Base-by-base conservation (phyloP, 2,797 vertebrate species). In the Pachyuromys duprasi region DNA sequence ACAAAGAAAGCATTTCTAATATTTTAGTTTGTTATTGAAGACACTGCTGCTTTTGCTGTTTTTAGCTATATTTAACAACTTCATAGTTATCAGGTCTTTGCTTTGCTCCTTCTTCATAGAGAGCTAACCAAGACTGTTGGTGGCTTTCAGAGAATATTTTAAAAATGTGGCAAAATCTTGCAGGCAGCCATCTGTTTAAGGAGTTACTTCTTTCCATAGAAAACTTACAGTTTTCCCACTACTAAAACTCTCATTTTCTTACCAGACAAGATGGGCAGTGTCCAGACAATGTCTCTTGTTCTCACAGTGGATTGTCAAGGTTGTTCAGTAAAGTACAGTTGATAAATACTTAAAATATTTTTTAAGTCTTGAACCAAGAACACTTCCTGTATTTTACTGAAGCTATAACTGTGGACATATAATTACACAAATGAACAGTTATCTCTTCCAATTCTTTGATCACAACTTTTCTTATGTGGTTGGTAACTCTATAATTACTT, bases 61-160 rank as follows among this genome's bases (percentile, higher is more conserved):
- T 83, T 90, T 31, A 95, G 96, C 90, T 79, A 86, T 22, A 86
- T 13, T 65, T 97, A 92, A 89, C 91, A 74, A 86, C 94, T 65
- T 3, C 14, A 92, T 55, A 96, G 92, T 95, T 69, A 91, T 70
- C n/a, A 39, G 89, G 49, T 91, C 84, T 67, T 72, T 93, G 57
- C 84, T 67, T 72, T 93, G 57, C 36, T 95, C 49, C 88, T 69
- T 83, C 84, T 69, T 86, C 78, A 78, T 65, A 86, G 80, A 81
- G n/a, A 93, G 95, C 84, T 67, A 74, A 94, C 93, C 76, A 8
- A 8, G 49, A 22, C 89, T 79, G 60, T 83, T 74, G n/a, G 12
- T 69, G 20, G 24, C 39, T 97, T 93, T 83, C 79, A 95, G 90
- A 97, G 90, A 89, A 78, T 78, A 91, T 96, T 91, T 97, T 63